These are phyloP conservation scores for Lordiphosa andalusiaca DNA, from an alignment of 2,888 invertebrate genomes.

Conservation along the genomic window DNA sequence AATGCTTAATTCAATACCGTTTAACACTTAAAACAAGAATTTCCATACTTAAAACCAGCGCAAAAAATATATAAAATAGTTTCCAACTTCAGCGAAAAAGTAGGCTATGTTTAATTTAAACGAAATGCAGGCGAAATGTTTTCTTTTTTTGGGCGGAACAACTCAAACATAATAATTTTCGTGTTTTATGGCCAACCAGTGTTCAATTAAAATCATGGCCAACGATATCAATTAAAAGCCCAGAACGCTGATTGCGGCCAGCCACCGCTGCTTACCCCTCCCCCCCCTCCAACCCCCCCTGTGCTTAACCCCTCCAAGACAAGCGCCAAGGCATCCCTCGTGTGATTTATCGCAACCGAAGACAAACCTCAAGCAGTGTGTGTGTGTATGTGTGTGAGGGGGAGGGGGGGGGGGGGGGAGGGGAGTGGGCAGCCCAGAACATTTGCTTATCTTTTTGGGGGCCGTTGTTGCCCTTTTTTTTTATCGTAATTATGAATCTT, in stretches of 20 bases:
- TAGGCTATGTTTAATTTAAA: too few species aligned
- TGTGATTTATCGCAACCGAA: slow-evolving; percentile 31
- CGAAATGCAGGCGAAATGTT: too few species aligned
- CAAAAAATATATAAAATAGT: too few species aligned
- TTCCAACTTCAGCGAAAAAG: too few species aligned
- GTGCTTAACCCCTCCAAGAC: slow-evolving; percentile 18
- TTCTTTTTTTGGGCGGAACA: not conserved
- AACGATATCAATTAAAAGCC: slow-evolving; percentile 64
- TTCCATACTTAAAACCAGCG: too few species aligned
- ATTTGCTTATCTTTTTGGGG: slow-evolving; percentile 48
- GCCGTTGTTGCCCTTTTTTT: slow-evolving; percentile 24
- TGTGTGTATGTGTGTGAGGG: not conserved
- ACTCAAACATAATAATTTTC: slow-evolving; percentile 43
- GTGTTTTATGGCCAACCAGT: slow-evolving; percentile 54
- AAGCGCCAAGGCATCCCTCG: slow-evolving; percentile 23
- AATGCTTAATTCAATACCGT: too few species aligned
- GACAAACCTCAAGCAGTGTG: slow-evolving; percentile 31
- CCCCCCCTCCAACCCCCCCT: not conserved
- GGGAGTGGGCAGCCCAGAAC: not conserved
- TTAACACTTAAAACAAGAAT: too few species aligned
- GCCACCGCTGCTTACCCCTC: slow-evolving; percentile 7
- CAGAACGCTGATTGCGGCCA: slow-evolving; percentile 54
- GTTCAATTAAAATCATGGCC: slow-evolving; percentile 66
- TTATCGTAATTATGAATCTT: slow-evolving; percentile 56
- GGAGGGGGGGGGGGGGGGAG: not conserved